Evolutionary conservation across 2,113 vertebrate species (phyloP).

Genomic region (Channa maculata): DNA sequence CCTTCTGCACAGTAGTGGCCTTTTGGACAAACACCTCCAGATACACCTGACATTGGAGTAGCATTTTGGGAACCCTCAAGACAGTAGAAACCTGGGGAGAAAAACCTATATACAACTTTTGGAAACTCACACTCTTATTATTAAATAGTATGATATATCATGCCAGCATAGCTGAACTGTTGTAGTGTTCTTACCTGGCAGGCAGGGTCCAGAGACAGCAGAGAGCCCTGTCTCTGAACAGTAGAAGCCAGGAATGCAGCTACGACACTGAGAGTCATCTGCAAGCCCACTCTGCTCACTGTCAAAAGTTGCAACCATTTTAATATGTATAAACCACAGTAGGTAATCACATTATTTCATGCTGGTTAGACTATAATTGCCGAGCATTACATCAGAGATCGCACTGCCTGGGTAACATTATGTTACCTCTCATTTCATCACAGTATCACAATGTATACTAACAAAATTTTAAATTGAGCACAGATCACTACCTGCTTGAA

Average conservation of each 20-base stretch:
- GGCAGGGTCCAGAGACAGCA: slow-evolving; percentile 79
- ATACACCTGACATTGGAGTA: slow-evolving; percentile 67
- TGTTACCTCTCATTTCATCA: background rate
- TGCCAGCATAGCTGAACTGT: background rate
- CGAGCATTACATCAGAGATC: background rate
- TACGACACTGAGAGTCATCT: slow-evolving; percentile 76
- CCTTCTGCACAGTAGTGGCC: slow-evolving; percentile 89
- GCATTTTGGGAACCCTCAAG: slow-evolving; percentile 77
- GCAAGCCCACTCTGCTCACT: slow-evolving; percentile 75
- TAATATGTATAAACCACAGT: background rate
- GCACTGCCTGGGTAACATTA: background rate
- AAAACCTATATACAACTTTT: slow-evolving; percentile 5
- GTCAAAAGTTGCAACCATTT: slow-evolving; percentile 29
- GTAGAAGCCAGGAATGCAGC: slow-evolving; percentile 85
- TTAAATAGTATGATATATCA: background rate
- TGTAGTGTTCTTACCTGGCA: slow-evolving; percentile 72
- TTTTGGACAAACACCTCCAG: slow-evolving; percentile 82
- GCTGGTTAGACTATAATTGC: background rate
- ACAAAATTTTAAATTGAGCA: background rate
- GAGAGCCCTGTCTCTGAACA: slow-evolving; percentile 81
- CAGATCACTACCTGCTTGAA: background rate
- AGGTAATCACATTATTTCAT: background rate
- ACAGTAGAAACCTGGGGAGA: slow-evolving; percentile 81
- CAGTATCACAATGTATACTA: background rate
- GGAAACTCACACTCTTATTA: background rate